phyloP scores from a whole-genome alignment of 2,888 invertebrate genomes.

The Meandrusa payeni region DNA sequence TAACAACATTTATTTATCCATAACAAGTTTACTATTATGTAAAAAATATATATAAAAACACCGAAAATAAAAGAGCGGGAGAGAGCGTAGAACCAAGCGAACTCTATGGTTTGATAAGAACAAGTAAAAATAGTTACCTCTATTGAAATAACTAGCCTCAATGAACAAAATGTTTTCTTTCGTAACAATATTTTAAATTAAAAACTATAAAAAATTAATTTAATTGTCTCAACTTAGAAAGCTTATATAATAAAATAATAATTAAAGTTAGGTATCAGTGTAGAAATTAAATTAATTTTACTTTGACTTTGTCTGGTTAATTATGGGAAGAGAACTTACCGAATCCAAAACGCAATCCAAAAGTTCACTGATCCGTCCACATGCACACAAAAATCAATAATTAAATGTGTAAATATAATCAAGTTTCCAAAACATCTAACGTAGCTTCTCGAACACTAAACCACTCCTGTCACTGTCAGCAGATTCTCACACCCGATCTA shows the following conservation, averaged over 20 bases:
- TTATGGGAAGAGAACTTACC: slow-evolving; percentile 56
- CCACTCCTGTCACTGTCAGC: slow-evolving; percentile 70
- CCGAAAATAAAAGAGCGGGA: slow-evolving; percentile 5
- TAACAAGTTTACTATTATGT: no score
- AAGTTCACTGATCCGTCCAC: slow-evolving; percentile 64
- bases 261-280: no score
- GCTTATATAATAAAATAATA: slow-evolving; percentile 1
- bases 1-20: no score
- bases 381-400: slow-evolving; percentile 46
- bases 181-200: neutral
- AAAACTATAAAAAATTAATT: no score
- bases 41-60: no score
- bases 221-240: no score
- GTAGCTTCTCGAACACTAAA: slow-evolving; percentile 33
- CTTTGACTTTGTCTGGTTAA: no score
- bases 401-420: slow-evolving; percentile 37
- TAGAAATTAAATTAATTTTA: no score
- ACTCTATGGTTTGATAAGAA: slow-evolving; percentile 17
- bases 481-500: slow-evolving; percentile 47
- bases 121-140: slow-evolving; percentile 22
- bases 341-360: slow-evolving; percentile 77
- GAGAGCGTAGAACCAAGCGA: no score
- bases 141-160: slow-evolving; percentile 22
- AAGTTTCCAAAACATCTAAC: slow-evolving; percentile 35
- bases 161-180: slow-evolving; percentile 19